Evolutionary conservation across 2,888 invertebrate species (phyloP).

Genomic region (Ophonus ardosiacus): DNA sequence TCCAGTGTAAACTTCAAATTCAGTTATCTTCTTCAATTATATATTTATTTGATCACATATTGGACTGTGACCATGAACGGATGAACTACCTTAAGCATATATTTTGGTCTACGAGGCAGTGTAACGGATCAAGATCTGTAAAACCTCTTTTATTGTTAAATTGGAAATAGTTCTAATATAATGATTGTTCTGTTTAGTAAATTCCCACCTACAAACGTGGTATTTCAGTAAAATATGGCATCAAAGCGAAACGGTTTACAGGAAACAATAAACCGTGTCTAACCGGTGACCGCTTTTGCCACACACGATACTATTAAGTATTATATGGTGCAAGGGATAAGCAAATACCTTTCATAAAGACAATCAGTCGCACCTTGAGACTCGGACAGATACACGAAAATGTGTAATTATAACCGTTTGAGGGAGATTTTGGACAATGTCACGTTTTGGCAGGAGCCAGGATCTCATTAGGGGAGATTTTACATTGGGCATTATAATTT

Average conservation of each 20-base stretch:
- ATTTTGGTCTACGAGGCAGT: too few relatives aligned
- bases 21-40: too few relatives aligned
- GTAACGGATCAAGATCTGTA: too few relatives aligned
- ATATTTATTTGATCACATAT: too few relatives aligned
- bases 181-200: neutral
- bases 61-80: too few relatives aligned
- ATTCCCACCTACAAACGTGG: neutral
- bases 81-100: too few relatives aligned
- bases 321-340: neutral
- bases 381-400: neutral
- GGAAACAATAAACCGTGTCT: slow-evolving; percentile 47
- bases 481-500: too few relatives aligned
- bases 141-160: too few relatives aligned
- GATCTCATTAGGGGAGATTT: slow-evolving; percentile 13
- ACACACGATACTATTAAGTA: slow-evolving; percentile 20
- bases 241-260: slow-evolving; percentile 45
- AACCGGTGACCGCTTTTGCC: slow-evolving; percentile 34
- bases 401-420: slow-evolving; percentile 39
- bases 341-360: slow-evolving; percentile 13
- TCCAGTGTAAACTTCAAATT: too few relatives aligned
- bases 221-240: slow-evolving; percentile 17
- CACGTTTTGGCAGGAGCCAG: slow-evolving; percentile 7
- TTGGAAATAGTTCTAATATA: too few relatives aligned
- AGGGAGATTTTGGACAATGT: neutral
- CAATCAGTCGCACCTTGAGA: neutral